phyloP scores from a whole-genome alignment of 1,140 invertebrate species.

The Schmidtea mediterranea region DNA sequence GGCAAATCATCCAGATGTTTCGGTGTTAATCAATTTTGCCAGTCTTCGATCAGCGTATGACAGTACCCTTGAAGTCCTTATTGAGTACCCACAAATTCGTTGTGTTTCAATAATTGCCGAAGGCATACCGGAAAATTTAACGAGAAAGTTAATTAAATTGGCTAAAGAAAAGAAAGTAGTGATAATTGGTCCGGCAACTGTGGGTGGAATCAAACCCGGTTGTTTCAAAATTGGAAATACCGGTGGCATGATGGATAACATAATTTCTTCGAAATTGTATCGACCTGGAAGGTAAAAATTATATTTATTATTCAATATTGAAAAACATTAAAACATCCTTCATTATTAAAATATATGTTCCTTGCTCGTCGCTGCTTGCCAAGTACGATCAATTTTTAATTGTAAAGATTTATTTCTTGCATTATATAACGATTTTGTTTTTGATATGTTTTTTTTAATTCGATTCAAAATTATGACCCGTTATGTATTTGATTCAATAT shows the following conservation, averaged over 20 bases:
- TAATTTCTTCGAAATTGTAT: constrained; percentile 82
- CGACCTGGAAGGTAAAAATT: too few species aligned
- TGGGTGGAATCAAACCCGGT: constrained; percentile 72
- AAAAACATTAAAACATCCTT: too few species aligned
- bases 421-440: too few species aligned
- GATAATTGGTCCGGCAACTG: constrained; percentile 85
- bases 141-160: constrained; percentile 65
- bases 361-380: too few species aligned
- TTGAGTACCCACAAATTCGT: constrained; percentile 44
- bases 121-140: constrained; percentile 92
- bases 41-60: constrained; percentile 89
- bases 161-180: constrained; percentile 43
- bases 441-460: too few species aligned
- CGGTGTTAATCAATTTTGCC: constrained; percentile 92
- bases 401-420: too few species aligned
- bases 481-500: too few species aligned
- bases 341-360: too few species aligned
- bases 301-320: too few species aligned
- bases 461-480: too few species aligned
- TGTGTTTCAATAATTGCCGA: constrained; percentile 96
- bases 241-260: constrained; percentile 97
- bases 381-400: too few species aligned
- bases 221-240: constrained; percentile 99
- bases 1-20: constrained; percentile 69
- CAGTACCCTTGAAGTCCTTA: constrained; percentile 65